Evolutionary conservation across 2,888 invertebrate species (phyloP).

Genomic region (Serrognathus titanus): DNA sequence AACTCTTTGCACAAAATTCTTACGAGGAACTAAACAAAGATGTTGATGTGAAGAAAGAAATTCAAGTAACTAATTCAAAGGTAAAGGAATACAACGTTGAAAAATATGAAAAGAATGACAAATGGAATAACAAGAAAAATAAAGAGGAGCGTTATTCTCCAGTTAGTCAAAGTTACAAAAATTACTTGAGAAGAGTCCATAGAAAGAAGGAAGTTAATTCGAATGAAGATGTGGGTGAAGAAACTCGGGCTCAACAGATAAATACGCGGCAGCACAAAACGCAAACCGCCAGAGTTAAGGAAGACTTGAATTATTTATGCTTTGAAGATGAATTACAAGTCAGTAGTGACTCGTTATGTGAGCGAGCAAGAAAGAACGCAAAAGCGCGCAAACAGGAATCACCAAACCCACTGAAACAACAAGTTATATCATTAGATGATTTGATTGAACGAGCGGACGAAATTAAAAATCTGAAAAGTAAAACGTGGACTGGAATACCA

Average conservation of each 20-base stretch:
- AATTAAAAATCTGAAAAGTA: no score
- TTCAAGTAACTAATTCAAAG: neutral
- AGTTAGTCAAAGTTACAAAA: neutral
- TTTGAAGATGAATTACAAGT: neutral
- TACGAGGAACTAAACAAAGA: neutral
- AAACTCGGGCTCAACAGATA: neutral
- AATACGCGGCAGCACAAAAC: no score
- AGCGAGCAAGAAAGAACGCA: neutral
- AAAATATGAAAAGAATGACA: neutral
- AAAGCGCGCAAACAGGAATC: no score
- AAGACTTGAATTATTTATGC: neutral
- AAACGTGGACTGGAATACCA: no score
- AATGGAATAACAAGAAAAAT: neutral
- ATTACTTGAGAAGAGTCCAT: neutral
- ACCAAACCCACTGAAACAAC: no score
- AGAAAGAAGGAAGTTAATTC: neutral
- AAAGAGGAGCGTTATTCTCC: neutral
- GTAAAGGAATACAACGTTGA: neutral
- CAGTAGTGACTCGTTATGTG: conserved; percentile 1
- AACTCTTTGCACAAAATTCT: neutral
- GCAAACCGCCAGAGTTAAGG: no score
- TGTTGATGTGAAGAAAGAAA: neutral
- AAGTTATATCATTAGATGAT: no score
- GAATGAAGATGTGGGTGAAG: neutral
- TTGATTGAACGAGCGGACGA: no score